phyloP scores from a whole-genome alignment of 2,888 invertebrate species.

The Drosophila fulvimacula region DNA sequence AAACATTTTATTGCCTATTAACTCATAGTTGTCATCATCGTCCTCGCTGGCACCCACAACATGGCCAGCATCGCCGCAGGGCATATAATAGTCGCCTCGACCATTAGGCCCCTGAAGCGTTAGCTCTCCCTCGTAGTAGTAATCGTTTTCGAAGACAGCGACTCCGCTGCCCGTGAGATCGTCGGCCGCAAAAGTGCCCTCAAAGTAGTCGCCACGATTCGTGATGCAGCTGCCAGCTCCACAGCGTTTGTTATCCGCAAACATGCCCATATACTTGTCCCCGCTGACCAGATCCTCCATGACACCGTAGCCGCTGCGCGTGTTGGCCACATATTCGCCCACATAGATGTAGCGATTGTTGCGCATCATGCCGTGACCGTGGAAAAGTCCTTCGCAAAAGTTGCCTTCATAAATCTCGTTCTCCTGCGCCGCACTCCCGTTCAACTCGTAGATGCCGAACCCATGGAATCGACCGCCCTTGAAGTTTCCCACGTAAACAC shows the following conservation, averaged over 20 bases:
- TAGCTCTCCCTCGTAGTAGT: constrained; percentile 95
- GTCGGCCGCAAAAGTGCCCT: constrained; percentile 93
- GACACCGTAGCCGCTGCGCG: constrained; percentile 94
- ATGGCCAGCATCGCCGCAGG: constrained; percentile 88
- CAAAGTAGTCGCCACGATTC: constrained; percentile 95
- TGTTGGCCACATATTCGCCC: constrained; percentile 93
- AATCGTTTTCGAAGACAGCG: constrained; percentile 94
- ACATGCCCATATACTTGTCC: constrained; percentile 95
- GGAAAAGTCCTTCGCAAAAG: constrained; percentile 92
- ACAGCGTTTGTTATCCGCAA: constrained; percentile 93
- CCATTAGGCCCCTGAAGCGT: constrained; percentile 92
- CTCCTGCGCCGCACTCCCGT: constrained; percentile 89
- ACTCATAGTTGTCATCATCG: constrained; percentile 60
- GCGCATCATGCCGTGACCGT: constrained; percentile 93
- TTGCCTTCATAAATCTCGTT: constrained; percentile 94
- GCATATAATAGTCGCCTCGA: constrained; percentile 92
- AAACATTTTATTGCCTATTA: constrained; percentile 82
- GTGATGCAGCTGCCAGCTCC: constrained; percentile 95
- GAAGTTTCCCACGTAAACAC: constrained; percentile 90
- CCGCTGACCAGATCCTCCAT: constrained; percentile 94
- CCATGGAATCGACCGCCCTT: constrained; percentile 92
- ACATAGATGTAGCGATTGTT: constrained; percentile 94
- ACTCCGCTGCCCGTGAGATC: constrained; percentile 93
- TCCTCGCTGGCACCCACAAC: constrained; percentile 40
- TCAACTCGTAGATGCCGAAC: constrained; percentile 88